Conservation (phyloP, 2,888 invertebrate genomes). For the Macaria liturata region DNA sequence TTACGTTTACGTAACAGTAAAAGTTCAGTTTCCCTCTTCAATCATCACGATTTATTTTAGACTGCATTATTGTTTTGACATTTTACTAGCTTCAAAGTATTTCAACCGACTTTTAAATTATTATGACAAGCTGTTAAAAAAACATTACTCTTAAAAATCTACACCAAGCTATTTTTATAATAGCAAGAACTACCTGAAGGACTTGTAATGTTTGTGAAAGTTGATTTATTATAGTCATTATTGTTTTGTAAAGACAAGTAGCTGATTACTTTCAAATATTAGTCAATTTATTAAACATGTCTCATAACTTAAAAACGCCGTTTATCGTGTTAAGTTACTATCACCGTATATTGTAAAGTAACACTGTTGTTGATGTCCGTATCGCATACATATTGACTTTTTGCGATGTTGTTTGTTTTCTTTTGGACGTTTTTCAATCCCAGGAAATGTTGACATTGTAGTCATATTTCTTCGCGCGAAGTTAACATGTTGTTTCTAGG, state of each 20-base stretch:
- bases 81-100: too few relatives aligned
- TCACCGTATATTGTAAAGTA: background rate
- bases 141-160: too few relatives aligned
- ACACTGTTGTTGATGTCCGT: conserved; percentile 8
- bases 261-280: too few relatives aligned
- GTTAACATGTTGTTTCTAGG: too few relatives aligned
- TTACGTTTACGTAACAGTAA: conserved; percentile 1
- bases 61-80: background rate
- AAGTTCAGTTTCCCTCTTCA: background rate
- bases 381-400: conserved; percentile 12
- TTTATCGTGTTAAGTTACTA: background rate
- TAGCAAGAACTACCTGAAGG: too few relatives aligned
- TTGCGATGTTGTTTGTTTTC: conserved; percentile 13
- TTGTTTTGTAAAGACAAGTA: too few relatives aligned
- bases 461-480: background rate
- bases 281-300: too few relatives aligned
- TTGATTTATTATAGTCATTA: too few relatives aligned
- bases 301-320: background rate
- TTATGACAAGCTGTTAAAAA: too few relatives aligned
- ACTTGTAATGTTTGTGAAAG: too few relatives aligned
- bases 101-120: too few relatives aligned
- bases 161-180: too few relatives aligned
- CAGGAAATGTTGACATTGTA: conserved; percentile 8
- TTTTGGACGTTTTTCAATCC: conserved; percentile 1
- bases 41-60: conserved; percentile 4